Evolutionary conservation across 2,888 invertebrate species (phyloP), one percentile per base, ranked within the genome.

Genomic region (Cryptocheilus praepositus): DNA sequence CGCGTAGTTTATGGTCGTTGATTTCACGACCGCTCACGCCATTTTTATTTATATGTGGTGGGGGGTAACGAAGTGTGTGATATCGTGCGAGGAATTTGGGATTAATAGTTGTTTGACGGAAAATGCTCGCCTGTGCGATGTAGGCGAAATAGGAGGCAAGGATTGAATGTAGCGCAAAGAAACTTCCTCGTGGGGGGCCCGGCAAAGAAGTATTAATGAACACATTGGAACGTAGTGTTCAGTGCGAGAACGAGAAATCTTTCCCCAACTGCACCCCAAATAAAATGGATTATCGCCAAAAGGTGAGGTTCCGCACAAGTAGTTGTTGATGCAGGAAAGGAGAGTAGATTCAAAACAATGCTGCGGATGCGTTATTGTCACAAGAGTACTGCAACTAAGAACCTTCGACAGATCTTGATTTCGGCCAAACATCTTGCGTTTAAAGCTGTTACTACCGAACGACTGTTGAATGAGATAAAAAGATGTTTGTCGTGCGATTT

Each of bases 261-360:
- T 82, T 79, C 73, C 75, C 67, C 70, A 74, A 78, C 71, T 79
- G 62, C 76, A 73, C 59, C 70, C 64, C 68, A 64, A 71, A 79
- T 80, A 85, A 82, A 71, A 85, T 85, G 85, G 85, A 85, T 83
- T 85, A 84, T 83, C 85, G 84, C 67, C 82, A 83, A 77, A 85
- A 84, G 75, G 84, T 83, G 64, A 77, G 73, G 36, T 11, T 11
- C 36, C 36, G 36, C 36, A 7, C 13, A 11, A 2, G 36, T 36
- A 36, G 36, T 36, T 36, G 36, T 36, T 25, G 36, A 36, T 36
- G 4, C 11, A 11, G 36, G 1, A 36, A 11, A 1, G 36, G 49
- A 53, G 43, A 53, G 11, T 5, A 15, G 0, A n/a, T 18, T 28
- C 11, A 7, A 51, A 45, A 36, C 36, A 36, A 36, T 36, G 36